Evolutionary conservation across 2,888 invertebrate species (phyloP).

Genomic region (Hofmannophila pseudospretella): DNA sequence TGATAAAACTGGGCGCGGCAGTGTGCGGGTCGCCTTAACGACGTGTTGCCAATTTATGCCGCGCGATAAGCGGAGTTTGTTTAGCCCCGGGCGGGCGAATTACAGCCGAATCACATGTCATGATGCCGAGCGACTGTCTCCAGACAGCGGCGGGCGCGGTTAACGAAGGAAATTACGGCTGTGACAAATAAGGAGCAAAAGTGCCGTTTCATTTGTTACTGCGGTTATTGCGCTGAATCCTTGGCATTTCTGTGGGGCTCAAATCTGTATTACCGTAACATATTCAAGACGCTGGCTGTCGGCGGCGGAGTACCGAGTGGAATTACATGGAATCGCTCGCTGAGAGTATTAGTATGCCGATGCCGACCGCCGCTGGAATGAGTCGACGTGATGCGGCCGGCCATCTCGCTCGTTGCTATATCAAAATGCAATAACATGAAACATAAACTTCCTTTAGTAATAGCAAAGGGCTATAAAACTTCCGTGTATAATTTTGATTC

Average conservation of each 20-base stretch:
- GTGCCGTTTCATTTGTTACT: not conserved
- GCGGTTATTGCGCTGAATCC: slow-evolving; percentile 6
- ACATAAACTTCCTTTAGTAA: slow-evolving; percentile 22
- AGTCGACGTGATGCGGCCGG: slow-evolving; percentile 59
- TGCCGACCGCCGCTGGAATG: slow-evolving; percentile 66
- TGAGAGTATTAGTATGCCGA: slow-evolving; percentile 69
- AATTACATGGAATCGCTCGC: slow-evolving; percentile 67
- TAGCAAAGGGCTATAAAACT: slow-evolving; percentile 5
- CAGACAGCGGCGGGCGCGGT: slow-evolving; percentile 15
- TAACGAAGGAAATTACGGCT: slow-evolving; percentile 22
- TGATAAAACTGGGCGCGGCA: slow-evolving; percentile 60
- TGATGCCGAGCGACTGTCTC: slow-evolving; percentile 30
- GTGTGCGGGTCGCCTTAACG: slow-evolving; percentile 70
- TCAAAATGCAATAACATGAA: slow-evolving; percentile 57
- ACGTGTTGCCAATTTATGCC: slow-evolving; percentile 76
- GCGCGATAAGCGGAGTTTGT: slow-evolving; percentile 74
- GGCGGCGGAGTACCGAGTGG: slow-evolving; percentile 50
- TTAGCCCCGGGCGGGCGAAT: slow-evolving; percentile 61
- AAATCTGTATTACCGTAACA: slow-evolving; percentile 47
- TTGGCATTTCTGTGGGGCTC: slow-evolving; percentile 27
- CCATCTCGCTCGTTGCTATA: slow-evolving; percentile 44
- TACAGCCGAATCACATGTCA: slow-evolving; percentile 52
- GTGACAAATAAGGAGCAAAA: slow-evolving; percentile 6
- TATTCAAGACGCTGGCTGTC: slow-evolving; percentile 67
- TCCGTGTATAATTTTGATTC: slow-evolving; percentile 5